A percentile compares a stretch with the other conserved stretches of the same genome.
phyloP scores from a whole-genome alignment of 2,888 invertebrate species.

The Pherbina coryleti region DNA sequence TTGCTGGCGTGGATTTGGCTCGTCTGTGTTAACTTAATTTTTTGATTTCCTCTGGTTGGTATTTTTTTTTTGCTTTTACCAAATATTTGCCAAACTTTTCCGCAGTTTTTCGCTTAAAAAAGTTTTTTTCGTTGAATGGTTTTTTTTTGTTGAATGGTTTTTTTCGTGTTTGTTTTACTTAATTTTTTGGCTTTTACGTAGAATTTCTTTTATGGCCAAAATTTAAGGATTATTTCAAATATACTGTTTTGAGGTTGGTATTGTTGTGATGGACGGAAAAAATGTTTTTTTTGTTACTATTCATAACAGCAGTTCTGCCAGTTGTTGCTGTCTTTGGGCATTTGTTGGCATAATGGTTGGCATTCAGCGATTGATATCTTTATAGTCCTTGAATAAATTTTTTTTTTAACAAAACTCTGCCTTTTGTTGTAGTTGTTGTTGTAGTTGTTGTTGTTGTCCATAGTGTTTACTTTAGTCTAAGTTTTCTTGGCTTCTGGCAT shows the following conservation, averaged over 20 bases:
- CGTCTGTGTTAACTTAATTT: slow-evolving; percentile 13
- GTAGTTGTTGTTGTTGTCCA: not conserved
- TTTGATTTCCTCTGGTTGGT: not conserved
- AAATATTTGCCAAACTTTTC: slow-evolving; percentile 21
- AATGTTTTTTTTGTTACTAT: not conserved
- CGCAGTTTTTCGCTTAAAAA: slow-evolving; percentile 11
- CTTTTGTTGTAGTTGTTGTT: not conserved
- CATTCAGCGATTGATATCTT: slow-evolving; percentile 16
- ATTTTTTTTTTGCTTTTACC: not conserved
- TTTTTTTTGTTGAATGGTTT: no score
- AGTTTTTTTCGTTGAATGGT: no score
- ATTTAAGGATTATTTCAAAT: slow-evolving; percentile 24
- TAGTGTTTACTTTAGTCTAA: not conserved
- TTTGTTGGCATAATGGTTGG: not conserved
- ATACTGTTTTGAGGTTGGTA: not conserved
- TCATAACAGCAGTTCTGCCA: not conserved
- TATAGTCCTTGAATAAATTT: slow-evolving; percentile 21
- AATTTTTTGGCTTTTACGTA: slow-evolving; percentile 5
- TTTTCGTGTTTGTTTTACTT: not conserved
- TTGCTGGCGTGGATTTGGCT: slow-evolving; percentile 15
- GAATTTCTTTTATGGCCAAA: slow-evolving; percentile 26
- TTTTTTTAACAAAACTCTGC: not conserved
- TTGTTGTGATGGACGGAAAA: not conserved
- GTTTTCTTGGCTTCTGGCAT: slow-evolving; percentile 20
- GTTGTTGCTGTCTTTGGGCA: not conserved